Evolutionary conservation across 1,140 invertebrate species (phyloP).

Genomic region (Parapsyche elsis): DNA sequence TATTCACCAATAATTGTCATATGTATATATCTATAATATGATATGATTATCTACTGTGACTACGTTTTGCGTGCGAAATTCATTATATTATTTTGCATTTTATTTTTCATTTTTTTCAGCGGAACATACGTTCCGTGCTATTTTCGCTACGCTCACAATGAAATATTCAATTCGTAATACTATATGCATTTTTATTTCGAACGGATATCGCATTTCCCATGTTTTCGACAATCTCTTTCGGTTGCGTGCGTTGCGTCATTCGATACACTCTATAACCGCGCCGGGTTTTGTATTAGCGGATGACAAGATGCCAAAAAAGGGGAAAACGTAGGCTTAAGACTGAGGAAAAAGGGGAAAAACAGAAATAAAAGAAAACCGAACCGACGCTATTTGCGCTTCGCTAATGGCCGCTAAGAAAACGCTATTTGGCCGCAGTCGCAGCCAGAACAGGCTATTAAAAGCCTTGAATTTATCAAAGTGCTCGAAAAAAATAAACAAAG

Average conservation of each 20-base stretch:
- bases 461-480: constrained; percentile 27
- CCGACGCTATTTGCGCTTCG: constrained; percentile 56
- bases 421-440: constrained; percentile 35
- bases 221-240: constrained; percentile 40
- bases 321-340: constrained; percentile 31
- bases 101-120: too few relatives aligned
- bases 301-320: constrained; percentile 36
- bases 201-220: constrained; percentile 30
- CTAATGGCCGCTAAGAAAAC: constrained; percentile 49
- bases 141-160: too few relatives aligned
- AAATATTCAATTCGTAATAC: neutral
- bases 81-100: too few relatives aligned
- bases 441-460: constrained; percentile 40
- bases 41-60: too few relatives aligned
- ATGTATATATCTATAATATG: too few relatives aligned
- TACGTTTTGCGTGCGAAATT: too few relatives aligned
- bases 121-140: too few relatives aligned
- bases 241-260: constrained; percentile 36
- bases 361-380: constrained; percentile 56
- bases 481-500: constrained; percentile 1
- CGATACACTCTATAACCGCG: constrained; percentile 25
- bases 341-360: constrained; percentile 40
- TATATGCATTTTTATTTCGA: constrained; percentile 30
- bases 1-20: too few relatives aligned
- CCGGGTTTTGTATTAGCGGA: constrained; percentile 47